Percentiles rank a stretch among this genome's conserved stretches.
phyloP scores from a whole-genome alignment of 2,797 vertebrate genomes.

The Sebastes trivittatus region DNA sequence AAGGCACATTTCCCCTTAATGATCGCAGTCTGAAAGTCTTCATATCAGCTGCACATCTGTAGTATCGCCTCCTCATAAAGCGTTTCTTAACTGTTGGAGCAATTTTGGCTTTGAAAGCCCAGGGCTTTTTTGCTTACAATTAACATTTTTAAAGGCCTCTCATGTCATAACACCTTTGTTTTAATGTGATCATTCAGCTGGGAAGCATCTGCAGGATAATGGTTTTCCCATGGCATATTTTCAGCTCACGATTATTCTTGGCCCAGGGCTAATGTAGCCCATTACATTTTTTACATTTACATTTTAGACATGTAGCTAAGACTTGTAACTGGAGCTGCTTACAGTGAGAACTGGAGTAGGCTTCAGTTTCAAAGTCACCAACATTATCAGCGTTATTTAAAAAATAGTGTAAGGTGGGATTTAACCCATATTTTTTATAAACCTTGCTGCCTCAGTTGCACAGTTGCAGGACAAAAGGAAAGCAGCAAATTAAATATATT shows the following conservation, averaged over 20 bases:
- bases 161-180: conserved; percentile 64
- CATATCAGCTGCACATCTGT: conserved; percentile 19
- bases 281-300: conserved; percentile 38
- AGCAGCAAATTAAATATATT: not conserved
- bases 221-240: conserved; percentile 33
- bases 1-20: conserved; percentile 10
- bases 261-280: conserved; percentile 28
- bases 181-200: conserved; percentile 54
- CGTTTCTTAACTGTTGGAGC: conserved; percentile 21
- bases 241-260: conserved; percentile 41
- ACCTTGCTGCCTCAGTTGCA: not conserved
- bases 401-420: not conserved
- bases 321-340: conserved; percentile 5
- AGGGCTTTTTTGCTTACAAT: conserved; percentile 59
- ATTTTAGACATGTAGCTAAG: conserved; percentile 30
- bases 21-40: conserved; percentile 13
- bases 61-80: not conserved
- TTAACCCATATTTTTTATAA: not conserved
- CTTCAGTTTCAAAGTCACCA: not conserved
- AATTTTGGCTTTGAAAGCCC: conserved; percentile 33
- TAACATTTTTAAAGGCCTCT: conserved; percentile 62
- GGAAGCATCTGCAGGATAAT: conserved; percentile 59
- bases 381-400: not conserved
- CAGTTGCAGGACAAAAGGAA: not conserved
- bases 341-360: not conserved